Percentiles rank a stretch among this genome's conserved stretches.
phyloP scores from a whole-genome alignment of 2,888 invertebrate genomes.

The Hypercompe scribonia region DNA sequence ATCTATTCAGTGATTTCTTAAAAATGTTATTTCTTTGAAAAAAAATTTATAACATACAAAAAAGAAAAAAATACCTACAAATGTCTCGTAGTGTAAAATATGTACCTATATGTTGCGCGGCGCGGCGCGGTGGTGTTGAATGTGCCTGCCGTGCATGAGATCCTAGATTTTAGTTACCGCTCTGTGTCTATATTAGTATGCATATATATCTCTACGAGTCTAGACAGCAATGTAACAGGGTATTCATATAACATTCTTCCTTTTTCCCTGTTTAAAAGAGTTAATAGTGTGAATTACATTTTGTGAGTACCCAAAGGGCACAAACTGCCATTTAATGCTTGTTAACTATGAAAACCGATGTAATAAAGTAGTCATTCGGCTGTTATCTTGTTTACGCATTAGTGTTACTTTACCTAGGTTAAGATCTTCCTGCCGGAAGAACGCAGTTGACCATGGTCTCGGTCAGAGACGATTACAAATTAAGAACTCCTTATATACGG shows the following conservation, averaged over 20 bases:
- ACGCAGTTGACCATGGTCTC: constrained; percentile 3
- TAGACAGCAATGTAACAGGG: neutral
- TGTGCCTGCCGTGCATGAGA: too few species aligned
- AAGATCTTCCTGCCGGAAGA: constrained; percentile 14
- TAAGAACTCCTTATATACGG: constrained; percentile 1
- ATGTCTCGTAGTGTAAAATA: too few species aligned
- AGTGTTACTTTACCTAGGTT: constrained; percentile 16
- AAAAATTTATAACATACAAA: too few species aligned
- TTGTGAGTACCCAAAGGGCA: neutral
- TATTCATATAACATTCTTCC: neutral
- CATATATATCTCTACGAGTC: too few species aligned
- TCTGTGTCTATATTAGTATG: too few species aligned
- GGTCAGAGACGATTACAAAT: constrained; percentile 14
- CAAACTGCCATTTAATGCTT: neutral
- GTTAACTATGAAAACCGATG: constrained; percentile 1
- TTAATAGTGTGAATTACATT: neutral
- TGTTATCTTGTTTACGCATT: constrained; percentile 13
- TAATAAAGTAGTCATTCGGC: constrained; percentile 2
- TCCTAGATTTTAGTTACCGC: too few species aligned
- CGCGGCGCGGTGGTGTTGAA: too few species aligned
- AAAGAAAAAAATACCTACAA: too few species aligned
- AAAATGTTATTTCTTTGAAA: too few species aligned
- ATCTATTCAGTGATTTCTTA: too few species aligned
- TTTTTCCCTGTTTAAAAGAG: neutral
- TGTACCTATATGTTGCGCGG: too few species aligned